Evolutionary conservation across 2,888 invertebrate species (phyloP), one percentile per base, ranked within the genome.

Genomic region (Orgyia antiqua): DNA sequence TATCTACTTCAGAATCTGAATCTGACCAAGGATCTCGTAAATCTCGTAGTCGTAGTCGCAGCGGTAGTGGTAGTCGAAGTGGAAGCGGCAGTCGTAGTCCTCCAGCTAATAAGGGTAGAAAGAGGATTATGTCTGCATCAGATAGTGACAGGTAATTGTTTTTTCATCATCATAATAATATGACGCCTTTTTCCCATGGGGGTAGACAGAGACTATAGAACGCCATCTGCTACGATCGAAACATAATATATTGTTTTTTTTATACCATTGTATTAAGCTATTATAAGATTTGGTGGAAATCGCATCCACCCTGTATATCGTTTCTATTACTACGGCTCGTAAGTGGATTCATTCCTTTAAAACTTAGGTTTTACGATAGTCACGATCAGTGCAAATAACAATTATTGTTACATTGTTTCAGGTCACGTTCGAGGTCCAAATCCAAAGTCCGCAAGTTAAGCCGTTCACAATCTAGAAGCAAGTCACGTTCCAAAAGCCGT

Each of bases 1-100:
- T 98, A 48, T 98, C 97, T 0, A 96, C 97, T 0, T 94, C 94
- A 39, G 95, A 95, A 61, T 94, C 94, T 0, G 91, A 90, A 45
- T 93, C 93, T 42, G 91, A 91, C 31, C 78, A 51, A 7, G 60
- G 60, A 0, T 40, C 48, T 2, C 55, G 77, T 29, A 76, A 75
- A 55, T 70, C 74, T 15, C 69, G 75, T 31, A 66, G 64, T 27
- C 53, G 67, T 34, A 64, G 64, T 23, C 48, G 67, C 24, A 67
- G 70, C 17, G 44, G 65, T 3, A 63, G 89, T 52, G 87, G 88
- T 51, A 88, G 82, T 62, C 84, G 84, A 4, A 36, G 36, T 10
- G 20, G 36, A 1, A 30, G 29, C 20, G 20, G 34, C 39, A 84
- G 79, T 34, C 68, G 72, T 29, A 70, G 68, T 17, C 84, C 83